Conservation (phyloP, 2,888 invertebrate genomes). For the Dione juno region DNA sequence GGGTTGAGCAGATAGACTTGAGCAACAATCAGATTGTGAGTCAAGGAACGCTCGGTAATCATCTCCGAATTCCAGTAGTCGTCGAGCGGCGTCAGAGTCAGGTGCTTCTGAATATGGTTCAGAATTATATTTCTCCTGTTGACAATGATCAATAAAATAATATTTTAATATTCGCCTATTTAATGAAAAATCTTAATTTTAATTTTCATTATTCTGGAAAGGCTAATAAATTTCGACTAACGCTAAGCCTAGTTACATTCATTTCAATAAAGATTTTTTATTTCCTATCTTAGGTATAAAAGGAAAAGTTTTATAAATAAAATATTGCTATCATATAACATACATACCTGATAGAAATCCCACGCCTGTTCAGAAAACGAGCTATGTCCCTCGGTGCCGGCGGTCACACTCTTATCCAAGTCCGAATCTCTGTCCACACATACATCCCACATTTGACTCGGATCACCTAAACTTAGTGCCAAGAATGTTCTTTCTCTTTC, state of each 20-base stretch:
- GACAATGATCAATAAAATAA: constrained; percentile 50
- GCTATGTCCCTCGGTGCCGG: constrained; percentile 88
- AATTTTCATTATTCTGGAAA: too few species aligned
- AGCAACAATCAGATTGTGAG: constrained; percentile 95
- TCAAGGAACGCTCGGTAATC: constrained; percentile 95
- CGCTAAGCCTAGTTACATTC: too few species aligned
- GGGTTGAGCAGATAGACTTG: constrained; percentile 88
- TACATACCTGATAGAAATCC: constrained; percentile 94
- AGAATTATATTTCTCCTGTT: constrained; percentile 94
- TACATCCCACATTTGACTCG: constrained; percentile 73
- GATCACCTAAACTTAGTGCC: constrained; percentile 73
- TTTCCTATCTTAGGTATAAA: not conserved
- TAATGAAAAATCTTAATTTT: not conserved
- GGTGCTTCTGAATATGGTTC: constrained; percentile 94
- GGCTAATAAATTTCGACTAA: too few species aligned
- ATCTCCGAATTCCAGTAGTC: constrained; percentile 93
- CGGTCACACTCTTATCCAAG: constrained; percentile 84
- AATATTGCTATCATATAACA: not conserved
- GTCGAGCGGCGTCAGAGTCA: constrained; percentile 92
- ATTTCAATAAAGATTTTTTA: not conserved
- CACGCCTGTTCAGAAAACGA: constrained; percentile 96
- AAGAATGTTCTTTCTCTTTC: constrained; percentile 72
- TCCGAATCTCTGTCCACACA: constrained; percentile 78
- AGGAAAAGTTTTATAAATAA: not conserved
- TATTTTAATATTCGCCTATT: not conserved